Evolutionary conservation across 2,888 invertebrate species (phyloP).

Genomic region (Pharmacophagus antenor): DNA sequence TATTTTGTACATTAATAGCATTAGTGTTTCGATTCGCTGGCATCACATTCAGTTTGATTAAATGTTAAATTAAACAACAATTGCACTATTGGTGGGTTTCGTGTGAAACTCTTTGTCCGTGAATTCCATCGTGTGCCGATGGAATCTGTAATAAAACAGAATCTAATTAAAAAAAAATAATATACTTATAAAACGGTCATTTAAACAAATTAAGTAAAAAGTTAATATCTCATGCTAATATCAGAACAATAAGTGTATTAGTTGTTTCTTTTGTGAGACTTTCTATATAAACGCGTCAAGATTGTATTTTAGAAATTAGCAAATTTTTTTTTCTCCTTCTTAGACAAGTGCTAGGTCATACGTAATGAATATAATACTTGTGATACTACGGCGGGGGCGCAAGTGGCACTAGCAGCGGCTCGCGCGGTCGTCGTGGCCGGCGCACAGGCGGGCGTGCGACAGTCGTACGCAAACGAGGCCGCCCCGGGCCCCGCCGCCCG

Average conservation of each 20-base stretch:
- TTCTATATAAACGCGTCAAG: too few relatives aligned
- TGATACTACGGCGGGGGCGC: constrained; percentile 71
- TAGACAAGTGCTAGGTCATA: too few relatives aligned
- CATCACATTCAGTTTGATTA: constrained; percentile 21
- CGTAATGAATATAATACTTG: too few relatives aligned
- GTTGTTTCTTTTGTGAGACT: too few relatives aligned
- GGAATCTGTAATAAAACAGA: constrained; percentile 45
- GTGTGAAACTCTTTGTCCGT: constrained; percentile 28
- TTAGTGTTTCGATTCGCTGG: constrained; percentile 1
- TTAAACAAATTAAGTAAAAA: too few relatives aligned
- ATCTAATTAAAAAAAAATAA: background rate
- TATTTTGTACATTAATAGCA: constrained; percentile 26
- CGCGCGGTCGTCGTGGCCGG: constrained; percentile 52
- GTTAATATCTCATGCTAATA: background rate
- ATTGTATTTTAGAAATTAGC: background rate
- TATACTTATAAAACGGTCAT: background rate
- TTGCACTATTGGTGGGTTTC: constrained; percentile 55
- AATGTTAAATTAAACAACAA: constrained; percentile 32
- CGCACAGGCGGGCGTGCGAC: constrained; percentile 39
- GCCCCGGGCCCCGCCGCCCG: constrained; percentile 41
- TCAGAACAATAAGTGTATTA: too few relatives aligned
- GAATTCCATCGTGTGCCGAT: constrained; percentile 31
- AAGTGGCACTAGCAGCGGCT: constrained; percentile 75
- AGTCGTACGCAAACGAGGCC: constrained; percentile 56
- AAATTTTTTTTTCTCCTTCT: background rate